Percentiles rank a stretch among this genome's conserved stretches.
Conservation (phyloP, 2,113 vertebrate genomes). For the Craseonycteris thonglongyai region DNA sequence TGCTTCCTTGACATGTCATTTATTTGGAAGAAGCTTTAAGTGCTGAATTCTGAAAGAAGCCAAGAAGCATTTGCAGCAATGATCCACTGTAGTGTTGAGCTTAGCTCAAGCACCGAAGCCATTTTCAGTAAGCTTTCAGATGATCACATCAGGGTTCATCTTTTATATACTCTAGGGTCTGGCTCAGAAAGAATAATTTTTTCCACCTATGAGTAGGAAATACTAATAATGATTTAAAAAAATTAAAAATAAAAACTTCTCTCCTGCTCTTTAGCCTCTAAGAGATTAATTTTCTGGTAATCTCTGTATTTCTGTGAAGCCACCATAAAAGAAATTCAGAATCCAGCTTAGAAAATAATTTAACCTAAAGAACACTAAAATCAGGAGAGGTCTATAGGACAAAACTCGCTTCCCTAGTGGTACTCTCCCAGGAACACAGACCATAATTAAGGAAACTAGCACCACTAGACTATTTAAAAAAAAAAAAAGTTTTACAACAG, state of each 20-base stretch:
- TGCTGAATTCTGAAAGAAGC: slow-evolving; percentile 12
- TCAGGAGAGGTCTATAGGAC: not conserved
- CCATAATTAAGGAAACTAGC: not conserved
- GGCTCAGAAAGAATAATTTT: not conserved
- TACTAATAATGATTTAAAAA: not conserved
- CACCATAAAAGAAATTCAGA: not conserved
- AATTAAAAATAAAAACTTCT: not conserved
- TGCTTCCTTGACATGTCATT: slow-evolving; percentile 4
- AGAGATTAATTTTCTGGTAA: not conserved
- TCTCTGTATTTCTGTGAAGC: not conserved
- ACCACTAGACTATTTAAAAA: not conserved
- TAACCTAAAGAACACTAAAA: not conserved
- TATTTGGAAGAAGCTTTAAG: slow-evolving; percentile 43
- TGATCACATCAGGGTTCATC: not conserved
- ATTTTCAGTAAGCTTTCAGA: slow-evolving; percentile 14
- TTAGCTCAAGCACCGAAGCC: not conserved
- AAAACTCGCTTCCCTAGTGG: not conserved
- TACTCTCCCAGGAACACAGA: not conserved
- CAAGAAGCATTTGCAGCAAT: not conserved
- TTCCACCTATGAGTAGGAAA: not conserved
- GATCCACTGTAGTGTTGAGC: not conserved
- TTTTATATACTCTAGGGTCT: not conserved
- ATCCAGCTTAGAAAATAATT: not conserved
- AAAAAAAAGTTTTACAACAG: not conserved
- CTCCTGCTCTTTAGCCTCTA: not conserved